Conservation (phyloP, 1,140 invertebrate genomes). For the Pantala flavescens region DNA sequence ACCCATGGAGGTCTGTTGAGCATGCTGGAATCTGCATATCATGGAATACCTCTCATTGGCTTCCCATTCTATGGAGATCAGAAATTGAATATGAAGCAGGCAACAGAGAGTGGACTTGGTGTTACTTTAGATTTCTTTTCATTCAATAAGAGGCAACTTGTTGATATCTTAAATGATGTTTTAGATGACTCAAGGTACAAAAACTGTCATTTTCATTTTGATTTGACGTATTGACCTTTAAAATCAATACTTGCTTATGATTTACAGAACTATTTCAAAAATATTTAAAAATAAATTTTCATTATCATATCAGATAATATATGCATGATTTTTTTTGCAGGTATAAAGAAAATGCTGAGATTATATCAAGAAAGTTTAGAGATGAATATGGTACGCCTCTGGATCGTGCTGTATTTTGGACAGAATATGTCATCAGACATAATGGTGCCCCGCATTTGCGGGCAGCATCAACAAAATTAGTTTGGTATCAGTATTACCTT, state of each 20-base stretch:
- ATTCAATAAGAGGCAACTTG: constrained; percentile 20
- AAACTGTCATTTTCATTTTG: too few species aligned
- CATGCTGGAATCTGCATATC: constrained; percentile 35
- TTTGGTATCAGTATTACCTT: constrained; percentile 24
- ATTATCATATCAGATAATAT: too few species aligned
- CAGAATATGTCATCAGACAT: constrained; percentile 40
- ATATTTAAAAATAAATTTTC: too few species aligned
- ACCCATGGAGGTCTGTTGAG: constrained; percentile 41
- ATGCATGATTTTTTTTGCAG: constrained; percentile 22
- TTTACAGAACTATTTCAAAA: too few species aligned
- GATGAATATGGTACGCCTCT: constrained; percentile 31
- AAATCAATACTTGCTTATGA: too few species aligned
- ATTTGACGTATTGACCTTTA: background rate
- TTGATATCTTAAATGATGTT: constrained; percentile 18
- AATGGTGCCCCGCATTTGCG: constrained; percentile 31
- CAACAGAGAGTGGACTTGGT: constrained; percentile 34
- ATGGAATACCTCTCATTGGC: constrained; percentile 37
- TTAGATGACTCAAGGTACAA: constrained; percentile 19
- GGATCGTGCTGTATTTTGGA: constrained; percentile 43
- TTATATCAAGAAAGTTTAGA: constrained; percentile 27
- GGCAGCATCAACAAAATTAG: constrained; percentile 25
- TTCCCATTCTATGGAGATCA: constrained; percentile 42
- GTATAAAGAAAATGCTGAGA: constrained; percentile 30
- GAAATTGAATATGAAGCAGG: constrained; percentile 29
- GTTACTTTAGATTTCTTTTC: constrained; percentile 22